phyloP scores from a whole-genome alignment of 2,797 vertebrate species.

The Cossypha heuglini region DNA sequence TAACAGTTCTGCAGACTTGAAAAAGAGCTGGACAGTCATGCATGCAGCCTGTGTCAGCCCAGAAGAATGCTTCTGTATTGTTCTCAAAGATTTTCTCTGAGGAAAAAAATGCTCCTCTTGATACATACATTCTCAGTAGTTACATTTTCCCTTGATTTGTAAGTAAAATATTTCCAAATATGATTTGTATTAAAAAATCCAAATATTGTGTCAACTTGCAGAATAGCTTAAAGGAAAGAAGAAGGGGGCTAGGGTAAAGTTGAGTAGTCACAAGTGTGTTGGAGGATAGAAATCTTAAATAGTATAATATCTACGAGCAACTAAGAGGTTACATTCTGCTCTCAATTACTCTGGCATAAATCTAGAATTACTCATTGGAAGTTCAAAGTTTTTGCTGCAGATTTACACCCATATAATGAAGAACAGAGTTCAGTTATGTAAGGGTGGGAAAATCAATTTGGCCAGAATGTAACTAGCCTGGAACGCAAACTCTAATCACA shows the following conservation, averaged over 20 bases:
- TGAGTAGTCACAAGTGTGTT: background rate
- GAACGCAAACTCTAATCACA: background rate
- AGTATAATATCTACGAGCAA: conserved; percentile 20
- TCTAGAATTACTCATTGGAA: conserved; percentile 52
- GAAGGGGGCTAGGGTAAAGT: background rate
- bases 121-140: background rate
- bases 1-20: background rate
- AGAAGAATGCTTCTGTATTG: background rate
- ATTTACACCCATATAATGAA: conserved; percentile 53
- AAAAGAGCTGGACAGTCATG: background rate
- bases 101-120: background rate
- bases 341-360: conserved; percentile 49
- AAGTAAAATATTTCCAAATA: conserved; percentile 4
- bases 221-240: background rate
- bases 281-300: background rate
- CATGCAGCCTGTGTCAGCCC: background rate
- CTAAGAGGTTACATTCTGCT: conserved; percentile 40
- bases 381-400: conserved; percentile 55
- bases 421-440: conserved; percentile 44
- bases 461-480: background rate
- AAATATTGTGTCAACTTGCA: background rate
- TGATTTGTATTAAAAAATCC: background rate
- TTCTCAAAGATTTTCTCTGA: background rate
- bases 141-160: background rate
- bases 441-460: conserved; percentile 44